Evolutionary conservation across 2,113 vertebrate genomes (phyloP).

Genomic region (Pachycephala philippinensis): DNA sequence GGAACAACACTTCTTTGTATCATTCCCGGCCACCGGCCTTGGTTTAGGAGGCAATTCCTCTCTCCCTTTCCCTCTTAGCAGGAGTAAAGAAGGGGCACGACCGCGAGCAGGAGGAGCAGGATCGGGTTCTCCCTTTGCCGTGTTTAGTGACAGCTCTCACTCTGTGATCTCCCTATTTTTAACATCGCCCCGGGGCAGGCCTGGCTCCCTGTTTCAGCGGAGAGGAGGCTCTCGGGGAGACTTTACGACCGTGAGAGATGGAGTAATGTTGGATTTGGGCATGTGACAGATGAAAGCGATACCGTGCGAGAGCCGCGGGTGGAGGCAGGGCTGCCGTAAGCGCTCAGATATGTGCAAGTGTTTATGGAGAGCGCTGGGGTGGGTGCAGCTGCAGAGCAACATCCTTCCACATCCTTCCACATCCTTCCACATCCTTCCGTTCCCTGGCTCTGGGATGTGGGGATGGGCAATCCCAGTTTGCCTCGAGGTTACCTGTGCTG

Average conservation of each 20-base stretch:
- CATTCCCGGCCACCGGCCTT: not conserved
- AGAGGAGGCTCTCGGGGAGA: not conserved
- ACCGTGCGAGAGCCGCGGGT: rapidly evolving
- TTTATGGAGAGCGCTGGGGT: not conserved
- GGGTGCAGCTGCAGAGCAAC: not conserved
- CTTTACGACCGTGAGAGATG: not conserved
- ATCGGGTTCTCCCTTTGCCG: not conserved
- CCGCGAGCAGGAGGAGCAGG: not conserved
- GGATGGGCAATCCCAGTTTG: not conserved
- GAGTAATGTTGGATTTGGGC: not conserved
- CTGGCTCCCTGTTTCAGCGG: not conserved
- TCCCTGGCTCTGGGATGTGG: not conserved
- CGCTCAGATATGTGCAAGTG: not conserved
- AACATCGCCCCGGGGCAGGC: not conserved
- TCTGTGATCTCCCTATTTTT: not conserved
- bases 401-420: too few species aligned
- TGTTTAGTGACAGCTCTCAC: not conserved
- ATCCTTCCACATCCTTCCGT: not conserved
- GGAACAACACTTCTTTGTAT: not conserved
- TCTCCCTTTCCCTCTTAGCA: not conserved
- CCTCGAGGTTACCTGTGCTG: not conserved
- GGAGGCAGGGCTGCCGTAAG: not conserved
- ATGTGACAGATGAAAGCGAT: not conserved
- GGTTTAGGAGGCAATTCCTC: not conserved
- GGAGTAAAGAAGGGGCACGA: not conserved